Base-by-base conservation (phyloP, 2,888 invertebrate species). In the Anthophora plumipes region DNA sequence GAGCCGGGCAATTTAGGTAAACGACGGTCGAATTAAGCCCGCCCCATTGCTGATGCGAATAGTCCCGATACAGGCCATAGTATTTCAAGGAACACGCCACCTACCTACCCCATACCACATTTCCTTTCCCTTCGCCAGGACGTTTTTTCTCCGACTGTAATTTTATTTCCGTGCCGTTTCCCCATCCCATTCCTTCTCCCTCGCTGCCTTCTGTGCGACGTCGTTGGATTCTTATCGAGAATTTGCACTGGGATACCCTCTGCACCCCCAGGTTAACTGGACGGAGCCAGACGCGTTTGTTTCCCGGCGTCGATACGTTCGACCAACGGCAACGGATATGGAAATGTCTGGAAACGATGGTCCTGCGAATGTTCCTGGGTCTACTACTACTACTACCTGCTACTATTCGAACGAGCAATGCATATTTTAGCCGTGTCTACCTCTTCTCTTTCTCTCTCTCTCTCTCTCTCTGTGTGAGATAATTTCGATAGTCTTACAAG, bases 11-110 rank as follows among this genome's bases (percentile, higher is more conserved):
- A 91, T 92, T 91, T 91, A 89, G 90, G 91, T 90, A 91, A 92
- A 91, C 89, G 89, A 90, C 90, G 83, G 88, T 84, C 87, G 89
- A 90, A 89, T 92, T 90, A 91, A 92, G 88, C 86, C 87, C 89
- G 85, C 84, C 83, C 88, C 88, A 92, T 92, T 91, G 90, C 88
- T 89, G 84, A 89, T 90, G 88, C 88, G 83, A 82, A 84, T 85
- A 84, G 75, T 80, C 67, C 66, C 75, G 85, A 52, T 87, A 77
- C 77, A 85, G 87, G 85, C 83, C 82, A 67, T 77, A 70, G 66
- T 79, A 74, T 66, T 78, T 71, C 59, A 70, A 60, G 61, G 64
- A 68, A 74, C 72, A 37, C 22, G 41, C 63, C 25, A 68, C n/a
- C 43, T 50, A 50, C 22, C 46, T 17, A 11, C 9, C 31, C 37